These are phyloP conservation scores for Macquaria australasica DNA, from an alignment of 2,113 vertebrate genomes.

Conservation along the genomic window DNA sequence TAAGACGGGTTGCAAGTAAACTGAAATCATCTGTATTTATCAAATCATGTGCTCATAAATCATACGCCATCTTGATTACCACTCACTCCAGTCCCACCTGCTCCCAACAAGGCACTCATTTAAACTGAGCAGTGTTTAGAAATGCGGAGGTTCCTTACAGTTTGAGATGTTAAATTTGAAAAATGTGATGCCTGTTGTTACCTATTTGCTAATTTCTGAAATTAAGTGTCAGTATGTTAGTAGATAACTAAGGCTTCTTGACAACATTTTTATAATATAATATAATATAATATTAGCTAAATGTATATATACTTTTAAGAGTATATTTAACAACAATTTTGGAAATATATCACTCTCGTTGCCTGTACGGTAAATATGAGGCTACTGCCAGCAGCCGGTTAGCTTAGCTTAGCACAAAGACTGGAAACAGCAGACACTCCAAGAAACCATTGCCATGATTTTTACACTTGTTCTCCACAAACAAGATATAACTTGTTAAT, in stretches of 20 bases:
- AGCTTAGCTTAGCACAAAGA: not conserved
- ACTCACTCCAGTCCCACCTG: not conserved
- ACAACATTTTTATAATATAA: not conserved
- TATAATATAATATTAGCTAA: not conserved
- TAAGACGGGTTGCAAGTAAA: conserved; percentile 16
- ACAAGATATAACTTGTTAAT: not conserved
- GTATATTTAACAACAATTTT: not conserved
- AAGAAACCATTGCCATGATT: not conserved
- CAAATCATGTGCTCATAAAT: not conserved
- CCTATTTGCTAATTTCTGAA: not conserved
- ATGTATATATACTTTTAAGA: not conserved
- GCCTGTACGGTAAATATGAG: no score
- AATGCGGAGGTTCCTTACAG: not conserved
- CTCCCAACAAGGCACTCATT: not conserved
- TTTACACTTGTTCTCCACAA: not conserved
- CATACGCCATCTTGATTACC: not conserved
- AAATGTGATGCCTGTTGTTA: not conserved
- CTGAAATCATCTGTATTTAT: conserved; percentile 7
- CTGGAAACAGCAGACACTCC: not conserved
- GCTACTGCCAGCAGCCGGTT: not conserved
- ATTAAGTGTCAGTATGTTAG: no score
- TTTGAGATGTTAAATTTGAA: not conserved
- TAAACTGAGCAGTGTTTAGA: not conserved
- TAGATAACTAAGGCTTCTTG: not conserved
- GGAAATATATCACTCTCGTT: not conserved